Evolutionary conservation across 2,888 invertebrate genomes (phyloP).

Genomic region (Marasmarcha lunaedactyla): DNA sequence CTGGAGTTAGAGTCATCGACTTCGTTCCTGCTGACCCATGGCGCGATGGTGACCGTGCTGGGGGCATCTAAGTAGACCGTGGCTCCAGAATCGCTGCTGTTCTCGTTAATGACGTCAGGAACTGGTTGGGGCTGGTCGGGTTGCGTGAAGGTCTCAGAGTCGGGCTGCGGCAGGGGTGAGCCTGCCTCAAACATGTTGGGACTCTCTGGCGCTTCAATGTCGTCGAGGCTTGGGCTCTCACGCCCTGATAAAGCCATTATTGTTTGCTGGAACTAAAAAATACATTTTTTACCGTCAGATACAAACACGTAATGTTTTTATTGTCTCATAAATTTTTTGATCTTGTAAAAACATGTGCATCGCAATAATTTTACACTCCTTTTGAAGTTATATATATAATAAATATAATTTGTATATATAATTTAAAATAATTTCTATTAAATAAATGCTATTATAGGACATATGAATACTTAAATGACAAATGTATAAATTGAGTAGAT

Average conservation of each 20-base stretch:
- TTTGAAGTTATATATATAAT: too few relatives aligned
- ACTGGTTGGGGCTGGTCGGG: constrained; percentile 3
- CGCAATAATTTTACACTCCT: too few relatives aligned
- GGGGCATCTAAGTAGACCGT: constrained; percentile 13
- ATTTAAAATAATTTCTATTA: too few relatives aligned
- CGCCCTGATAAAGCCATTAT: background rate
- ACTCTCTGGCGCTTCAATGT: background rate
- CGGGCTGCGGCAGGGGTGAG: constrained; percentile 3
- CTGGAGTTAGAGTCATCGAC: constrained; percentile 16
- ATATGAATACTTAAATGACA: too few relatives aligned
- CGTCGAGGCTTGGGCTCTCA: background rate
- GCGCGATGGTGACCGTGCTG: constrained; percentile 3
- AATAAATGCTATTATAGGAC: too few relatives aligned
- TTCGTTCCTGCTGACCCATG: constrained; percentile 2
- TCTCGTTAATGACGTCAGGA: constrained; percentile 11
- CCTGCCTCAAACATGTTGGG: background rate
- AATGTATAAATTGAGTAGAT: too few relatives aligned
- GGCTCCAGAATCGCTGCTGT: constrained; percentile 16
- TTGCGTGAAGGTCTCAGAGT: constrained; percentile 13
- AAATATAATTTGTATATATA: too few relatives aligned
- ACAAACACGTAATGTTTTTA: too few relatives aligned
- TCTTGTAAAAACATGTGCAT: too few relatives aligned
- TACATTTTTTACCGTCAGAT: too few relatives aligned
- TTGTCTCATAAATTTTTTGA: too few relatives aligned
- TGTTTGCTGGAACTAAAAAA: background rate